These are phyloP conservation scores for Adineta ricciae DNA, from an alignment of 2,888 invertebrate genomes.

Conservation along the genomic window DNA sequence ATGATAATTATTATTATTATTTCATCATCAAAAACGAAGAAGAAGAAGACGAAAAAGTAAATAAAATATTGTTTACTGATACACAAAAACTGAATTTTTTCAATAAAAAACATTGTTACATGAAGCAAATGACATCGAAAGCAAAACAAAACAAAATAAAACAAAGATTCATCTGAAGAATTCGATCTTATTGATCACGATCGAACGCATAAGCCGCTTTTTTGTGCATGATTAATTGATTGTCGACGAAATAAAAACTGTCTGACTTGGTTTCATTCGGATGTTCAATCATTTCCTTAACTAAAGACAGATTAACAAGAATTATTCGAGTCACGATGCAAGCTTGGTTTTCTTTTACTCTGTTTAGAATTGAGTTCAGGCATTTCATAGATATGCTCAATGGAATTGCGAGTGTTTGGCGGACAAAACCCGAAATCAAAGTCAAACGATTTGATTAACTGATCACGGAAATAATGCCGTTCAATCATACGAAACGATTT, in stretches of 20 bases:
- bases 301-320: slow-evolving; percentile 46
- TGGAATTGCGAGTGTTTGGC: slow-evolving; percentile 89
- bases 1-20: not conserved
- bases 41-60: not conserved
- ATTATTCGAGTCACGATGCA: no score
- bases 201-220: slow-evolving; percentile 92
- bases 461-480: slow-evolving; percentile 85
- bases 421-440: slow-evolving; percentile 99
- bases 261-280: slow-evolving; percentile 95
- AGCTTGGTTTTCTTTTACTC: slow-evolving; percentile 54
- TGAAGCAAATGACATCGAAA: not conserved
- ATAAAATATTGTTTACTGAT: not conserved
- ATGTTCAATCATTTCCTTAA: slow-evolving; percentile 85
- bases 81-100: not conserved
- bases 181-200: not conserved
- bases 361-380: slow-evolving; percentile 73
- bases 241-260: slow-evolving; percentile 97
- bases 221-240: slow-evolving; percentile 93
- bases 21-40: not conserved
- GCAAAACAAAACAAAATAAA: not conserved
- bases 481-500: slow-evolving; percentile 95
- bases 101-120: not conserved
- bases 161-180: no score
- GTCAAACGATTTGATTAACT: slow-evolving; percentile 86
- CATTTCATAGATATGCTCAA: slow-evolving; percentile 98